Evolutionary conservation across 2,888 invertebrate genomes (phyloP).

Genomic region (Labia minor): DNA sequence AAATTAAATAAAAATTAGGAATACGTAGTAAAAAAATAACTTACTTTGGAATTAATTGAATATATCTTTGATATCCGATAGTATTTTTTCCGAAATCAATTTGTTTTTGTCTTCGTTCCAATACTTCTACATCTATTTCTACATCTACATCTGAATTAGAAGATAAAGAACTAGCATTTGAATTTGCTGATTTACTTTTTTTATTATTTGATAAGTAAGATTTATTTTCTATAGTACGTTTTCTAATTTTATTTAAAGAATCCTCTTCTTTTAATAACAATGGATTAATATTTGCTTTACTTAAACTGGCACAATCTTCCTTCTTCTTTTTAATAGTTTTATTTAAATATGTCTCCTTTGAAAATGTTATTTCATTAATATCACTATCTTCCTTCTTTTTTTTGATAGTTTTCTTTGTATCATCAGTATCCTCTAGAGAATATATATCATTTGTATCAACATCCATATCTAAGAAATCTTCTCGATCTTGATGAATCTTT

Average conservation of each 20-base stretch:
- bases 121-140: constrained; percentile 60
- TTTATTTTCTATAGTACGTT: background rate
- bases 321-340: no score
- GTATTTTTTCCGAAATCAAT: constrained; percentile 94
- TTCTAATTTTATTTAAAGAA: background rate
- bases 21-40: no score
- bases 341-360: no score
- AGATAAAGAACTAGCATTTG: background rate
- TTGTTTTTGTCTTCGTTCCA: constrained; percentile 78
- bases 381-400: background rate
- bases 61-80: constrained; percentile 69
- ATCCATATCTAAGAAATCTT: no score
- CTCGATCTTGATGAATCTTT: no score
- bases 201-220: background rate
- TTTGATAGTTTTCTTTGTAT: background rate
- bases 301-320: no score
- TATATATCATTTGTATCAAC: no score
- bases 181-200: background rate
- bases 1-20: no score
- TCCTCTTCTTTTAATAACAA: no score
- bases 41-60: constrained; percentile 57
- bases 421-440: background rate
- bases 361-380: no score
- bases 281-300: no score
- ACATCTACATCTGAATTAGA: constrained; percentile 32